Evolutionary conservation across 2,797 vertebrate genomes (phyloP).

Genomic region (Luscinia luscinia): DNA sequence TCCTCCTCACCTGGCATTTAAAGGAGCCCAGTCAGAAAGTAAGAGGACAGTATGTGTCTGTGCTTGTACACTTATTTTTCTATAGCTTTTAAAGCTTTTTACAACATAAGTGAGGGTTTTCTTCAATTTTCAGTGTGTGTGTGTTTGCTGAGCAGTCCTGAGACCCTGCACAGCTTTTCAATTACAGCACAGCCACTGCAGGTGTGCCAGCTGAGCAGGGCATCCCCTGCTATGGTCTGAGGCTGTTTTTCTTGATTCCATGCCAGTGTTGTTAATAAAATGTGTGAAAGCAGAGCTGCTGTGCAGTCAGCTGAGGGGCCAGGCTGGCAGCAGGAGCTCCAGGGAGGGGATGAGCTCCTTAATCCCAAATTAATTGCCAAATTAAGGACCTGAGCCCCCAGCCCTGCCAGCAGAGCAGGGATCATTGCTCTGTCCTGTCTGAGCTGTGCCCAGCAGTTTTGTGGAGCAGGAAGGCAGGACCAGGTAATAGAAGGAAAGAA

Average conservation of each 20-base stretch:
- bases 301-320: not conserved
- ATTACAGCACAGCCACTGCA: not conserved
- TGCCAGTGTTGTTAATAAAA: not conserved
- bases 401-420: not conserved
- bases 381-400: not conserved
- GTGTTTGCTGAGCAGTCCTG: not conserved
- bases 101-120: not conserved
- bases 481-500: no score
- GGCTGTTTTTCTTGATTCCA: not conserved
- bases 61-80: not conserved
- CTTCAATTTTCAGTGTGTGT: not conserved
- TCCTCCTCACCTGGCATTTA: not conserved
- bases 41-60: not conserved
- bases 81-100: not conserved
- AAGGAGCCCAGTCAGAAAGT: not conserved
- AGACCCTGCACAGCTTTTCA: not conserved
- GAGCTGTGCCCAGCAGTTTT: not conserved
- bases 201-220: not conserved
- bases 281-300: not conserved
- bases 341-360: not conserved
- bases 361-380: no score
- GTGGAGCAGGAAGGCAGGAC: no score
- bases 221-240: not conserved
- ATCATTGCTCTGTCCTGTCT: fast-evolving
- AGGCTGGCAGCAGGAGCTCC: not conserved